A percentile compares a stretch with the other conserved stretches of the same genome.
phyloP scores from a whole-genome alignment of 2,888 invertebrate species.

The Leptopilina drosophilae region DNA sequence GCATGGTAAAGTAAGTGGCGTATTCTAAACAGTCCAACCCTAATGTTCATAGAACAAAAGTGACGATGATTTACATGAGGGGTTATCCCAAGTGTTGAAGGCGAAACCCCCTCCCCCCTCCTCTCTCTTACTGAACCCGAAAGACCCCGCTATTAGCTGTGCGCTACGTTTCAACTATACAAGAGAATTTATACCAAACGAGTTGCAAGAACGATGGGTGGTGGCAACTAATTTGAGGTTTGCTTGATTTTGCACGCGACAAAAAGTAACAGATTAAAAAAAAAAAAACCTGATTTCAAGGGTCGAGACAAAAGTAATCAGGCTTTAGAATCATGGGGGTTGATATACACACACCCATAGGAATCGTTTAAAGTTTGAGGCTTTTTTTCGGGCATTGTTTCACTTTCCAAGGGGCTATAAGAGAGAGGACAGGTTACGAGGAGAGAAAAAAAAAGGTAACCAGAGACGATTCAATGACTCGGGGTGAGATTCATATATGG shows the following conservation, averaged over 20 bases:
- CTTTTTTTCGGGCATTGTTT: conserved; percentile 29
- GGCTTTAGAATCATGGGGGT: conserved; percentile 49
- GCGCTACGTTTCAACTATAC: conserved; percentile 13
- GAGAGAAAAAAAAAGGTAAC: conserved; percentile 9
- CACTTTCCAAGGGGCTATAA: conserved; percentile 32
- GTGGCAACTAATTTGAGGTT: conserved; percentile 70
- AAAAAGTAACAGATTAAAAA: conserved; percentile 60
- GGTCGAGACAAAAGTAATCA: conserved; percentile 52
- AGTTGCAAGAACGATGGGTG: conserved; percentile 46
- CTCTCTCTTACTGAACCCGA: neutral
- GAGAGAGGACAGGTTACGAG: conserved; percentile 25
- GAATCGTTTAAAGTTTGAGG: conserved; percentile 46
- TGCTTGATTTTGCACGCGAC: conserved; percentile 68
- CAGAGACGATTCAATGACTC: conserved; percentile 27
- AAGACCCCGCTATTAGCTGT: conserved; percentile 22
- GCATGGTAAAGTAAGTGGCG: conserved; percentile 29
- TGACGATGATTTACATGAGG: conserved; percentile 39
- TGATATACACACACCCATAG: conserved; percentile 46
- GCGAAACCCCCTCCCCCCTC: neutral
- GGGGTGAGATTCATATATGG: neutral
- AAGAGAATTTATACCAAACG: conserved; percentile 33
- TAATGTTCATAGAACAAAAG: conserved; percentile 36
- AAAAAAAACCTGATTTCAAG: conserved; percentile 59
- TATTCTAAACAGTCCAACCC: conserved; percentile 37
- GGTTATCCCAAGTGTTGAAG: conserved; percentile 27